phyloP scores from a whole-genome alignment of 2,888 invertebrate species.

The Mythimna pallens region DNA sequence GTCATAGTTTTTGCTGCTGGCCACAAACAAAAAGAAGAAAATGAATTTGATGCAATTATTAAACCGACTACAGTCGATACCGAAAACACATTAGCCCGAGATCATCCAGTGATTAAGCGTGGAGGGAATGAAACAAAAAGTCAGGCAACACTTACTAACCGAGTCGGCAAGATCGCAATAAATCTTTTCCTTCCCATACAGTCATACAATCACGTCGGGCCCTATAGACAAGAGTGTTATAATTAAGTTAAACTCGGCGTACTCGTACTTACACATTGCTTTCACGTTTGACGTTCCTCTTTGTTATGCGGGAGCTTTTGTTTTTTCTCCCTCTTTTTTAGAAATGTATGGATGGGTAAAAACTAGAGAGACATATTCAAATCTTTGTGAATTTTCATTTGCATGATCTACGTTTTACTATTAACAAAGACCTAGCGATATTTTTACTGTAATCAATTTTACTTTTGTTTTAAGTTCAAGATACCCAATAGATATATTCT shows the following conservation, averaged over 20 bases:
- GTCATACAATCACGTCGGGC: constrained; percentile 82
- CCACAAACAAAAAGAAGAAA: constrained; percentile 56
- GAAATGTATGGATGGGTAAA: background rate
- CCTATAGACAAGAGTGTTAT: constrained; percentile 86
- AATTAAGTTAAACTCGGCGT: constrained; percentile 84
- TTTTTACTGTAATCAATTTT: background rate
- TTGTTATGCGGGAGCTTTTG: constrained; percentile 22
- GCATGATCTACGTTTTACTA: background rate
- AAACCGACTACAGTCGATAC: constrained; percentile 74
- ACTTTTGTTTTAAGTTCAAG: no score
- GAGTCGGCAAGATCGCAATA: constrained; percentile 86
- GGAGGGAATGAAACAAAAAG: constrained; percentile 86
- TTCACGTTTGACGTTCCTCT: constrained; percentile 51
- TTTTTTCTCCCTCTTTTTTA: background rate
- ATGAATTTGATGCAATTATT: constrained; percentile 69
- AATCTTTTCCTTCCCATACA: constrained; percentile 83
- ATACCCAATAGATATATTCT: background rate
- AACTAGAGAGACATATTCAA: background rate
- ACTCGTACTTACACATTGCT: constrained; percentile 71
- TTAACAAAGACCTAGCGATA: background rate
- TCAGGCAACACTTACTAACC: constrained; percentile 83
- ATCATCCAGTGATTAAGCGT: constrained; percentile 88
- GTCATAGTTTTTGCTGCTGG: constrained; percentile 40
- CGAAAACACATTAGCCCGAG: constrained; percentile 84
- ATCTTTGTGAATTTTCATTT: background rate